Base-by-base conservation (phyloP, 2,888 invertebrate species). In the Chirona hameri region DNA sequence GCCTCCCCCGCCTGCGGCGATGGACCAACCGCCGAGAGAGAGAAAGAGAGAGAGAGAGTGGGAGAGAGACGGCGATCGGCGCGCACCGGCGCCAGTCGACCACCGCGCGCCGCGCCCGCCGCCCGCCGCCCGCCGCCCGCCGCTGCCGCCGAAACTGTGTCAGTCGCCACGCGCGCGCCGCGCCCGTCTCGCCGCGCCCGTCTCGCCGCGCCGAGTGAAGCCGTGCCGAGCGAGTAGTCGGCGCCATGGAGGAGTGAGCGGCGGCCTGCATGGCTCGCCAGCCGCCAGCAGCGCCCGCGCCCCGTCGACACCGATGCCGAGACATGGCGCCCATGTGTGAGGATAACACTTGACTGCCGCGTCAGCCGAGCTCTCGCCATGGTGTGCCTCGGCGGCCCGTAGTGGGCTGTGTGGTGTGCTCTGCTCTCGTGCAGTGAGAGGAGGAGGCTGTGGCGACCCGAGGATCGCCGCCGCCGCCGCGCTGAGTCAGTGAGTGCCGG, bases 291-390 rank as follows among this genome's bases (percentile, higher is more conserved):
- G 76, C 76, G 76, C 46, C 76, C 76, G 76, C 76, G 76, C 46
- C 76, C 76, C 76, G 76, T 24, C 76, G 76, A 24, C 46, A 24
- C 24, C 76, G 46, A 24, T 76, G 46, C 24, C 46, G 76, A 21
- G 76, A 76, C 46, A 76, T 76, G 76, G 27, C 76, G 39, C 76
- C 76, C 24, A 76, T 46, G 24, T 76, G 76, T 24, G 76, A 76
- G 46, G 76, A 76, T 76, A 76, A 76, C 24, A 76, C 76, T 1
- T 76, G 46, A 39, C 46, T 24, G 76, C 24, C 5, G 7, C 10
- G 76, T 46, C 72, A 39, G 4, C 72, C 31, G 39, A 14, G 27
- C 27, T 31, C 29, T 10, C 5, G 76, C 24, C 31, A 76, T 76
- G 76, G 31, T 31, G 72, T 18, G 52, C 18, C 31, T 15, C 18